Conservation (phyloP, 2,113 vertebrate genomes). For the Macrotus californicus region DNA sequence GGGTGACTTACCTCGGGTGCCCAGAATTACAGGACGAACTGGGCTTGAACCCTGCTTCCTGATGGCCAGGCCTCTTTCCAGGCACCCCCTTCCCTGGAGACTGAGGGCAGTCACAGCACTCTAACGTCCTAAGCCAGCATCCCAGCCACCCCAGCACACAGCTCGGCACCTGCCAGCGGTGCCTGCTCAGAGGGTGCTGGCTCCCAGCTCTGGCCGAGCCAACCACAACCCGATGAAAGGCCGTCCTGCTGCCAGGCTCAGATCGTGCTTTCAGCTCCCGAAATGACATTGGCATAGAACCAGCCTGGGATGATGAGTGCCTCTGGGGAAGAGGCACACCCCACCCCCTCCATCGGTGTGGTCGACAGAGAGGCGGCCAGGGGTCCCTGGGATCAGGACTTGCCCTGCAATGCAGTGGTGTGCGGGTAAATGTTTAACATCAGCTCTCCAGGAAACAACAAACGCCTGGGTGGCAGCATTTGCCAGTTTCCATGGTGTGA, state of each 20-base stretch:
- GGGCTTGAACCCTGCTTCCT: not conserved
- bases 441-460: not conserved
- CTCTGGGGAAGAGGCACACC: not conserved
- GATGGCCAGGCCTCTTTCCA: not conserved
- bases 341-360: fast-evolving
- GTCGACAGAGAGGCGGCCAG: not conserved
- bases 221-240: slow-evolving; percentile 6
- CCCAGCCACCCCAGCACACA: not conserved
- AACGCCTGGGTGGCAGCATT: not conserved
- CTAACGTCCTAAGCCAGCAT: not conserved
- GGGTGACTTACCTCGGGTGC: not conserved
- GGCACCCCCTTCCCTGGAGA: not conserved
- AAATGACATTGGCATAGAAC: fast-evolving
- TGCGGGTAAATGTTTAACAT: not conserved
- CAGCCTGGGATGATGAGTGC: not conserved
- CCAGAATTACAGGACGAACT: not conserved
- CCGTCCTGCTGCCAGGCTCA: not conserved
- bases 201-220: not conserved
- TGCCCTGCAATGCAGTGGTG: not conserved
- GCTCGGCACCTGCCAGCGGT: not conserved
- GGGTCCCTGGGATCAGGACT: not conserved
- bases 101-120: fast-evolving
- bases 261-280: not conserved
- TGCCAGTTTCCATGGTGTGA: not conserved
- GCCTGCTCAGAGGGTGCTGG: not conserved